These are phyloP conservation scores for Danio kyathit DNA, from an alignment of 2,797 vertebrate species.

Conservation along the genomic window DNA sequence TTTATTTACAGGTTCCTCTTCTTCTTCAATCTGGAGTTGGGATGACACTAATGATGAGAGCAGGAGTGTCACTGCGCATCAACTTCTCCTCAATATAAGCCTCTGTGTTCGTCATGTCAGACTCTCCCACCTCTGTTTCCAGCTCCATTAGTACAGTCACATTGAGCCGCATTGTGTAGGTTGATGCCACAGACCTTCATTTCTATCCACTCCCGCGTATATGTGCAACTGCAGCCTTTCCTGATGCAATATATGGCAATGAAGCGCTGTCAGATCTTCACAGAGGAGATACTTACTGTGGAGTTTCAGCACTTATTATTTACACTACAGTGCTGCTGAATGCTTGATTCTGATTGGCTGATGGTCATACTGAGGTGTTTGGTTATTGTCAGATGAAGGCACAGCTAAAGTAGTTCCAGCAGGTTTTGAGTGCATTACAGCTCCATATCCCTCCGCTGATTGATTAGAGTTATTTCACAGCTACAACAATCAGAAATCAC, in stretches of 20 bases:
- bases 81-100: not conserved
- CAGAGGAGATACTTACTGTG: not conserved
- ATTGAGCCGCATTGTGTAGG: slow-evolving; percentile 22
- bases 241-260: slow-evolving; percentile 59
- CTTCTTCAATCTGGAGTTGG: slow-evolving; percentile 19
- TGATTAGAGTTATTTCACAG: no score
- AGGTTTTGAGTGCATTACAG: no score
- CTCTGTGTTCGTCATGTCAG: slow-evolving; percentile 14
- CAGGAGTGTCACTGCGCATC: not conserved
- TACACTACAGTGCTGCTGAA: not conserved
- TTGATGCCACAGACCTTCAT: slow-evolving; percentile 15
- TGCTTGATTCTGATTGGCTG: no score
- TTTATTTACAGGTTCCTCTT: not conserved
- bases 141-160: not conserved
- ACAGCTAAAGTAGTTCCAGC: no score
- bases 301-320: not conserved
- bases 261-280: slow-evolving; percentile 19
- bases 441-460: no score
- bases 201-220: slow-evolving; percentile 4
- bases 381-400: no score
- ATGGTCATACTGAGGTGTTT: no score
- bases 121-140: slow-evolving; percentile 6
- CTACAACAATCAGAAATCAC: no score
- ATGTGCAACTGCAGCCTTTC: slow-evolving; percentile 33
- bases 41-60: slow-evolving; percentile 9